These are phyloP conservation scores for Dicerorhinus sumatrensis DNA, from an alignment of 2,113 vertebrate species.

Conservation along the genomic window DNA sequence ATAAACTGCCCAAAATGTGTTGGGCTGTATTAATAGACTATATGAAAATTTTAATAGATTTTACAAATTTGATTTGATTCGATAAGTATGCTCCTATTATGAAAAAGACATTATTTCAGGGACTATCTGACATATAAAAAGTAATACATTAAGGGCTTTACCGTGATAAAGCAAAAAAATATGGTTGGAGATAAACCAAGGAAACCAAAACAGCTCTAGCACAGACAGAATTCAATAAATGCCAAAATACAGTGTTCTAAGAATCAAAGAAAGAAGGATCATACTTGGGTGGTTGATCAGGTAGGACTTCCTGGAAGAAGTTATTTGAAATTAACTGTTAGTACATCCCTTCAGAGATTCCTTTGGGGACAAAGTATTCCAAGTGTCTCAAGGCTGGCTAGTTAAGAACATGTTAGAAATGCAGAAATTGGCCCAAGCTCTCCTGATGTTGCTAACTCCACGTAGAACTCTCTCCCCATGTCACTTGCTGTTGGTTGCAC, in stretches of 20 bases:
- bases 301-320: background rate
- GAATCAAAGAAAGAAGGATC: background rate
- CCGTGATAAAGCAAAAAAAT: background rate
- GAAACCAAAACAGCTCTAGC: conserved; percentile 12
- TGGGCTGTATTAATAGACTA: background rate
- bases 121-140: background rate
- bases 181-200: conserved; percentile 17
- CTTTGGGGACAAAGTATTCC: background rate
- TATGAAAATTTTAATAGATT: background rate
- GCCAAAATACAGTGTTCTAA: background rate
- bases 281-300: background rate
- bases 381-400: background rate
- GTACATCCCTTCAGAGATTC: background rate
- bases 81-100: background rate
- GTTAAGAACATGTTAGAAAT: background rate
- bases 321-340: background rate
- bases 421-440: background rate
- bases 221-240: conserved; percentile 17
- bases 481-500: background rate
- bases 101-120: background rate
- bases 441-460: background rate
- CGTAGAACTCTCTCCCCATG: background rate
- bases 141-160: background rate
- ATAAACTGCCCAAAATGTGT: background rate
- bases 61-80: conserved; percentile 23